These are phyloP conservation scores for Urocitellus parryii DNA, from an alignment of 2,113 vertebrate species.

Conservation along the genomic window DNA sequence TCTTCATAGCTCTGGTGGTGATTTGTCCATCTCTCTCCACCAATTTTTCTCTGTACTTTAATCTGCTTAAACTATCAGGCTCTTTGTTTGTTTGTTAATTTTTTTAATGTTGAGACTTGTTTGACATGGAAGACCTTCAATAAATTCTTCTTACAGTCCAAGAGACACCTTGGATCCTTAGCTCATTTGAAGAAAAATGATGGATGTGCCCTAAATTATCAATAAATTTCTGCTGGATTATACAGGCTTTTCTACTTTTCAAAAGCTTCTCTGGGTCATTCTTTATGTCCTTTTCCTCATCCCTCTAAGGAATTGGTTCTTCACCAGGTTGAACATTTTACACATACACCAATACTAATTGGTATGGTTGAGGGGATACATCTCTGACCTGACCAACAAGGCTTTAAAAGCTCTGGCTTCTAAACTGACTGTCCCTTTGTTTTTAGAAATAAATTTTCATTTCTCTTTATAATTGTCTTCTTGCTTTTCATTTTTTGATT, in stretches of 20 bases:
- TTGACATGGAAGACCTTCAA: background rate
- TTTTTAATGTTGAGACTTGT: background rate
- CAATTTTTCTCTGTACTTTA: background rate
- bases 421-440: background rate
- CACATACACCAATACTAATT: background rate
- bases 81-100: background rate
- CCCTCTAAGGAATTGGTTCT: background rate
- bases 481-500: background rate
- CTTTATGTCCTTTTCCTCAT: background rate
- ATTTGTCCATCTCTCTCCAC: background rate
- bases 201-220: background rate
- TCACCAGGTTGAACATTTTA: background rate
- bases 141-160: background rate
- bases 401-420: background rate
- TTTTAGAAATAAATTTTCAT: background rate
- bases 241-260: background rate
- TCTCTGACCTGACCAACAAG: background rate
- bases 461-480: slow-evolving; percentile 6
- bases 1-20: background rate
- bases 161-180: background rate
- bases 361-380: background rate
- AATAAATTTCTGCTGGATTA: slow-evolving; percentile 15
- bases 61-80: slow-evolving; percentile 24
- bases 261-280: background rate
- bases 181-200: slow-evolving; percentile 8